Conservation (phyloP, 2,797 vertebrate genomes). For the Enteromius fasciolatus region DNA sequence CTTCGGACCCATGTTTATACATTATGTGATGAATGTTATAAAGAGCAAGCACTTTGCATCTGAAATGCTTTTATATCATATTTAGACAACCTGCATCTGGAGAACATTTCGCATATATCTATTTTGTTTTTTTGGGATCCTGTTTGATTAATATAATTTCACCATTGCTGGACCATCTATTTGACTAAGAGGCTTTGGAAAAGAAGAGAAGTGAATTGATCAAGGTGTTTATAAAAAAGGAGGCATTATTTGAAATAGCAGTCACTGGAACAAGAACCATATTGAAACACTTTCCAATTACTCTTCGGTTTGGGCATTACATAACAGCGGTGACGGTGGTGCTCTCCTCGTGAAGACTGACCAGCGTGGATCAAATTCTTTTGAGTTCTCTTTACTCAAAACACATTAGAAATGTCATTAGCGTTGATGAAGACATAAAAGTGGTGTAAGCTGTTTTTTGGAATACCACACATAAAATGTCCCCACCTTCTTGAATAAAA, state of each 20-base stretch:
- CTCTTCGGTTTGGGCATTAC: conserved; percentile 1
- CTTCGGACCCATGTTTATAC: neutral
- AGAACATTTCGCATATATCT: conserved; percentile 40
- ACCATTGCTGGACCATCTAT: conserved; percentile 50
- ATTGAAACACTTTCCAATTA: conserved; percentile 38
- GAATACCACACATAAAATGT: neutral
- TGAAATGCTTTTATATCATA: conserved; percentile 15
- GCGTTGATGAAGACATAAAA: conserved; percentile 37
- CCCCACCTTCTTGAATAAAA: neutral
- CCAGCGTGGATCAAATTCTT: neutral
- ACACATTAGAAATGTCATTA: conserved; percentile 2
- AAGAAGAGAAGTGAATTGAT: conserved; percentile 47
- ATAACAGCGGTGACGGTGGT: conserved; percentile 13
- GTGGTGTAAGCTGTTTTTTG: neutral
- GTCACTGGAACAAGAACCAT: conserved; percentile 27
- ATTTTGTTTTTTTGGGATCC: conserved; percentile 38
- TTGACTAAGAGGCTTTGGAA: conserved; percentile 47
- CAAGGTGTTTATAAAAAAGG: conserved; percentile 31
- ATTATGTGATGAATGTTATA: neutral
- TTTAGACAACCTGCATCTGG: neutral
- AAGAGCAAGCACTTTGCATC: neutral
- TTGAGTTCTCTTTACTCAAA: neutral
- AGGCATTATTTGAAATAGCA: conserved; percentile 31
- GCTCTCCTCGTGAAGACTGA: conserved; percentile 12
- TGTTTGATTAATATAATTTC: conserved; percentile 56